A percentile compares a stretch with the other conserved stretches of the same genome.
Evolutionary conservation across 2,888 invertebrate genomes (phyloP).

Genomic region (Sesamia inferens): DNA sequence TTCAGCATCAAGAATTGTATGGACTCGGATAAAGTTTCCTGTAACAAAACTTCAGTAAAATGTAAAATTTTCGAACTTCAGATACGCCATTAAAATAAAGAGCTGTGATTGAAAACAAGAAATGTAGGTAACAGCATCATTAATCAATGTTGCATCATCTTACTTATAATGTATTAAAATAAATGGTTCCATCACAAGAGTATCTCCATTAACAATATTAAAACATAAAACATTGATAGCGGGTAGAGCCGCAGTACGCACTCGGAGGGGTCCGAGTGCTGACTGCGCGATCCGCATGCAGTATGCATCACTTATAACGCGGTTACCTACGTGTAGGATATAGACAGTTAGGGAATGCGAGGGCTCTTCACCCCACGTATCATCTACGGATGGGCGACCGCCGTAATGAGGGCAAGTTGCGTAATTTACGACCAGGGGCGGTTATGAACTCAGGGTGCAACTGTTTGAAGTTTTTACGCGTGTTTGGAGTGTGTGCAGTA

Average conservation of each 20-base stretch:
- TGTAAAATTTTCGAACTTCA: slow-evolving; percentile 26
- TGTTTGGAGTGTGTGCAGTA: slow-evolving; percentile 75
- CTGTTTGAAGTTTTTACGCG: slow-evolving; percentile 88
- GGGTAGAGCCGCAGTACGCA: slow-evolving; percentile 39
- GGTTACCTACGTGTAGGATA: slow-evolving; percentile 65
- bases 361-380: slow-evolving; percentile 77
- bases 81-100: slow-evolving; percentile 26
- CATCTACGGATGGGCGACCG: slow-evolving; percentile 83
- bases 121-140: not conserved
- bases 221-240: slow-evolving; percentile 70
- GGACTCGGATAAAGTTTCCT: slow-evolving; percentile 41
- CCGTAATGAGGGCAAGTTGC: slow-evolving; percentile 87
- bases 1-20: slow-evolving; percentile 43
- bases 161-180: slow-evolving; percentile 43
- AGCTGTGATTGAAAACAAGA: slow-evolving; percentile 22
- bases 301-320: slow-evolving; percentile 70
- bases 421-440: slow-evolving; percentile 83
- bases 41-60: slow-evolving; percentile 26
- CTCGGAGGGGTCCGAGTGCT: slow-evolving; percentile 55
- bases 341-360: slow-evolving; percentile 70
- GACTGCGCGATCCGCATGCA: slow-evolving; percentile 62
- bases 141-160: slow-evolving; percentile 37
- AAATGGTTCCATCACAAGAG: slow-evolving; percentile 15
- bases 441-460: slow-evolving; percentile 79
- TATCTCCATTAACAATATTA: slow-evolving; percentile 62